phyloP scores from a whole-genome alignment of 2,888 invertebrate genomes.

The Tipula helvola region DNA sequence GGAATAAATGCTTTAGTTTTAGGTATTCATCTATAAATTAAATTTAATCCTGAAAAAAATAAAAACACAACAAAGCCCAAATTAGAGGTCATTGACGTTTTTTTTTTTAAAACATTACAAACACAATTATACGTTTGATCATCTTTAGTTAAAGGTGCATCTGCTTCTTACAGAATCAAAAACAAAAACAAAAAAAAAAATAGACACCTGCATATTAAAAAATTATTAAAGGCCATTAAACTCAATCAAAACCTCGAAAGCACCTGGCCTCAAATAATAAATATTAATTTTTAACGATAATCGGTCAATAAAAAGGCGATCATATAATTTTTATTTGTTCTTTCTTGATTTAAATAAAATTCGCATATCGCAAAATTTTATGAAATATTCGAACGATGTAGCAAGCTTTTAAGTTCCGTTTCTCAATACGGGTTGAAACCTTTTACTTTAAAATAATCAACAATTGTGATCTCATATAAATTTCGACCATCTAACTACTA shows the following conservation, averaged over 20 bases:
- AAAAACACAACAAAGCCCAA: no score
- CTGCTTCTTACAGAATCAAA: not conserved
- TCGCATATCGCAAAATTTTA: not conserved
- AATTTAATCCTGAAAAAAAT: no score
- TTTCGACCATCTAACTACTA: no score
- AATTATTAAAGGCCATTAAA: not conserved
- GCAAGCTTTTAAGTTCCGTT: no score
- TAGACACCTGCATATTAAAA: not conserved
- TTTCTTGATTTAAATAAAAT: not conserved
- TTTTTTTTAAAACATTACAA: not conserved
- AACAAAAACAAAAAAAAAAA: not conserved
- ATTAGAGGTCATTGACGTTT: no score
- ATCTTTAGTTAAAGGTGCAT: not conserved
- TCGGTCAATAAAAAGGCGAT: not conserved
- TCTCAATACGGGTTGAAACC: no score
- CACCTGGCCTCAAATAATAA: not conserved
- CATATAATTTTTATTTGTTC: not conserved
- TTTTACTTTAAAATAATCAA: no score
- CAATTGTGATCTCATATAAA: no score
- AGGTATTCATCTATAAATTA: no score
- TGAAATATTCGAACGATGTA: no score
- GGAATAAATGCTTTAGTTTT: no score
- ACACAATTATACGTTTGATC: no score
- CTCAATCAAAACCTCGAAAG: not conserved
- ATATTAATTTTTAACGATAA: not conserved